Base-by-base conservation (phyloP, 2,888 invertebrate species). In the Colostygia pectinataria region DNA sequence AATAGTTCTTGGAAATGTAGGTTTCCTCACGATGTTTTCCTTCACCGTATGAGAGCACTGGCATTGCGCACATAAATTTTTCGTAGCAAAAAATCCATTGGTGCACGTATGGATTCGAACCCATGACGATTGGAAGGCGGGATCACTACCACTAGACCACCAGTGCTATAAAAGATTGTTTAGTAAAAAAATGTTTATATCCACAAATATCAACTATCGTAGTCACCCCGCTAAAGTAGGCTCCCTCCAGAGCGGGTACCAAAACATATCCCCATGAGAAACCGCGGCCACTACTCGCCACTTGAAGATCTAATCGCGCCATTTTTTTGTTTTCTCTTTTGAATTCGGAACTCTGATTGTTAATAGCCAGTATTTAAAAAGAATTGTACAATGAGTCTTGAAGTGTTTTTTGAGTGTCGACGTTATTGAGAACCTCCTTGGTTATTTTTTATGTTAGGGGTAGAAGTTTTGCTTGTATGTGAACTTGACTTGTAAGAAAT, bases 211-310 rank as follows among this genome's bases (percentile, higher is more conserved):
- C 12, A 6, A 9, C 14, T 8, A 13, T 23, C 2, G 32, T 15
- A 29, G 34, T 29, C 71, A 77, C 80, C 69, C 66, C 65, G 74
- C 25, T n/a, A n/a, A n/a, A 7, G 33, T 23, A 39, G 63, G 77
- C 81, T 87, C 89, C 89, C 89, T 85, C 84, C 75, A 80, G 89
- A 78, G 80, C 68, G 64, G 57, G 79, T 84, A 85, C 84, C 86
- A 83, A 77, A 89, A 89, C 89, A 90, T 71, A 78, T 69, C 89
- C 85, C 88, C 89, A 89, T 90, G 89, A 88, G 89, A 89, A 90
- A 84, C 77, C 73, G 70, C 77, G 77, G 70, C 72, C 74, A 74
- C 74, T 68, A 67, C 72, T 79, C 71, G 61, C 74, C 81, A 82
- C 85, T 83, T 72, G 65, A 81, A 87, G 87, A 88, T 88, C 74